These are phyloP conservation scores for Steinernema khuongi DNA, from an alignment of 1,140 invertebrate species.

Conservation along the genomic window DNA sequence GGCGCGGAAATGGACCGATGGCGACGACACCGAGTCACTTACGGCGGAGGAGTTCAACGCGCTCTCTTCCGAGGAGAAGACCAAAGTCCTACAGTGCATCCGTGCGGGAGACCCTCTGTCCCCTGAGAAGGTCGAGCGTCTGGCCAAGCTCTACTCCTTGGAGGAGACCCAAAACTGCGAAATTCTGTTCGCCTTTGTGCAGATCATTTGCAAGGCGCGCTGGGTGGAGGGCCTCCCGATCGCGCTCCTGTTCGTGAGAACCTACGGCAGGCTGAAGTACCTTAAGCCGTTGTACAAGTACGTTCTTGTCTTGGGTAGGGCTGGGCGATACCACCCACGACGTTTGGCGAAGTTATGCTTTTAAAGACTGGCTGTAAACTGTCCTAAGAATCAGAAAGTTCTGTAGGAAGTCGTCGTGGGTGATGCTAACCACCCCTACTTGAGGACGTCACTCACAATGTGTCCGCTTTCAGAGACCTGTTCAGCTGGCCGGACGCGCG, in stretches of 20 bases:
- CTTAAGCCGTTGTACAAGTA: conserved; percentile 74
- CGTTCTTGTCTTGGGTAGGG: no score
- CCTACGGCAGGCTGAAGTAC: conserved; percentile 82
- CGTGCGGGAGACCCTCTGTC: background rate
- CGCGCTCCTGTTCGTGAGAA: conserved; percentile 72
- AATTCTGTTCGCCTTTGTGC: conserved; percentile 27
- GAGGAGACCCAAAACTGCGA: conserved; percentile 66
- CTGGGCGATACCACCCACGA: no score
- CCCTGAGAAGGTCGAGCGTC: background rate
- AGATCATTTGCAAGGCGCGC: conserved; percentile 64
- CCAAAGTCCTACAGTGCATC: conserved; percentile 66
- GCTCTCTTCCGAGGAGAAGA: conserved; percentile 69
- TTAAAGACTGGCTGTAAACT: no score
- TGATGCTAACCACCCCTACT: no score
- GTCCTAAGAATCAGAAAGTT: no score
- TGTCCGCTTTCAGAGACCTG: conserved; percentile 25
- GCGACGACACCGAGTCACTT: conserved; percentile 62
- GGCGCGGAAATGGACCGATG: conserved; percentile 64
- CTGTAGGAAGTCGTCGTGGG: no score
- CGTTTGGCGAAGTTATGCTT: no score
- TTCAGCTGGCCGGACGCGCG: conserved; percentile 19
- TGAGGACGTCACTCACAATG: background rate
- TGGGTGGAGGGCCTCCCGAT: conserved; percentile 66
- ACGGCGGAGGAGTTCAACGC: conserved; percentile 62
- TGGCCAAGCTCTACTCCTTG: background rate